These are phyloP conservation scores for Omphaloscelis lunosa DNA, from an alignment of 2,888 invertebrate genomes.

Conservation along the genomic window DNA sequence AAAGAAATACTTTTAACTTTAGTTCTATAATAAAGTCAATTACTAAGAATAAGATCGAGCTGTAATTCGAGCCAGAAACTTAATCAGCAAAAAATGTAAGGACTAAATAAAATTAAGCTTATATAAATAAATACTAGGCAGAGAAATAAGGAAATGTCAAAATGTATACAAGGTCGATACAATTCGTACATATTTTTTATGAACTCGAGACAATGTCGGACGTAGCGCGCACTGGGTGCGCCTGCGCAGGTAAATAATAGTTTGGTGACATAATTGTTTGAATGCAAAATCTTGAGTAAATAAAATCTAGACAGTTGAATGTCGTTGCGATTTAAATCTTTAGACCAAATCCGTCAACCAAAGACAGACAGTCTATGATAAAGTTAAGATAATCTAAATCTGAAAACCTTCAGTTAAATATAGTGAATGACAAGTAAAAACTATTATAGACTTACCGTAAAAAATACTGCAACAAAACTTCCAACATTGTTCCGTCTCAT, in stretches of 20 bases:
- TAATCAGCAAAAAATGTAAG: conserved; percentile 52
- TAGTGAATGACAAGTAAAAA: conserved; percentile 1
- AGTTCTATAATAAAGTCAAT: conserved; percentile 50
- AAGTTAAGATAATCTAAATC: not conserved
- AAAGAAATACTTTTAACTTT: not conserved
- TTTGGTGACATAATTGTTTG: conserved; percentile 56
- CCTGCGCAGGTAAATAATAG: conserved; percentile 48
- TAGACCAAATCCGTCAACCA: not conserved
- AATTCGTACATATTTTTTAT: conserved; percentile 67
- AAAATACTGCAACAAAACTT: conserved; percentile 10
- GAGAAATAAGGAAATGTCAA: conserved; percentile 66
- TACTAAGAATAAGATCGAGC: conserved; percentile 38
- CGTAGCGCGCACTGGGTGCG: conserved; percentile 63
- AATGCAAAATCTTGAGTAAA: conserved; percentile 25
- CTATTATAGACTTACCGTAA: not conserved
- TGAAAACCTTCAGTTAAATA: not conserved
- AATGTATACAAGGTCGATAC: conserved; percentile 62
- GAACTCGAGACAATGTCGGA: conserved; percentile 63
- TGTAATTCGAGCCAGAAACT: conserved; percentile 29
- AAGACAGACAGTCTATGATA: not conserved
- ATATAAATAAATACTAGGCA: conserved; percentile 66
- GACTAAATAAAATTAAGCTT: conserved; percentile 62
- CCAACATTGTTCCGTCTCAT: conserved; percentile 12
- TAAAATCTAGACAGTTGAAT: conserved; percentile 28
- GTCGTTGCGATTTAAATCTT: conserved; percentile 25